phyloP scores from a whole-genome alignment of 2,888 invertebrate species.

The Leptura quadrifasciata region DNA sequence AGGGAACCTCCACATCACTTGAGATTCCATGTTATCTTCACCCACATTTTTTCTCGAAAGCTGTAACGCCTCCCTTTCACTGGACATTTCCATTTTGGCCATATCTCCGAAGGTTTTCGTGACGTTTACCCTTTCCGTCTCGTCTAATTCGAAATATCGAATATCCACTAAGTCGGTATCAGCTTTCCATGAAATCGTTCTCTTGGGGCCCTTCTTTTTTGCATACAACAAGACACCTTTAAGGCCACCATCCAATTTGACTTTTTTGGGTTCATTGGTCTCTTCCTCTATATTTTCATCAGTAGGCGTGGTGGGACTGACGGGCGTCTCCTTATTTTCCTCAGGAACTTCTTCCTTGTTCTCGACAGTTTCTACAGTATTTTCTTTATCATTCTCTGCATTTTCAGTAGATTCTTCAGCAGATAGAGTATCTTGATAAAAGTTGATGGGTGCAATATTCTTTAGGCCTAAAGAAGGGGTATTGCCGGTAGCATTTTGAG shows the following conservation, averaged over 20 bases:
- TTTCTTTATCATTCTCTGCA: slow-evolving; percentile 65
- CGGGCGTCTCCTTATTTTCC: slow-evolving; percentile 63
- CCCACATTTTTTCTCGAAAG: slow-evolving; percentile 84
- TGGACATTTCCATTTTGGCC: slow-evolving; percentile 91
- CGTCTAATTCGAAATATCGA: slow-evolving; percentile 95
- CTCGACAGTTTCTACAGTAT: slow-evolving; percentile 62
- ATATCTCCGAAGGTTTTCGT: slow-evolving; percentile 93
- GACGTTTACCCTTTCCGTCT: slow-evolving; percentile 96
- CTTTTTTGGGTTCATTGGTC: slow-evolving; percentile 52
- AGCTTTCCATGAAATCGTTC: slow-evolving; percentile 85
- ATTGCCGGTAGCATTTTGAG: slow-evolving; percentile 62
- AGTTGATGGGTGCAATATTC: slow-evolving; percentile 80
- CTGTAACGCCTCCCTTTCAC: slow-evolving; percentile 90
- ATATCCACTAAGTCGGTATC: slow-evolving; percentile 88
- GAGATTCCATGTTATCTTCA: slow-evolving; percentile 89
- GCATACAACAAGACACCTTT: slow-evolving; percentile 86
- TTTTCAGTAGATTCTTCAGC: slow-evolving; percentile 69
- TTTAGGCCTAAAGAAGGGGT: slow-evolving; percentile 70
- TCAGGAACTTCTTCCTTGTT: slow-evolving; percentile 60
- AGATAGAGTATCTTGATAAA: slow-evolving; percentile 92
- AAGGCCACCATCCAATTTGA: slow-evolving; percentile 76
- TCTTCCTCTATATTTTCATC: slow-evolving; percentile 73
- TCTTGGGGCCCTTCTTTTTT: slow-evolving; percentile 86
- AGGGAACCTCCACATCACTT: slow-evolving; percentile 85
- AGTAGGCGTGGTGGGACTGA: slow-evolving; percentile 56